Base-by-base conservation (phyloP, 2,888 invertebrate species). In the Torymus tubicola region DNA sequence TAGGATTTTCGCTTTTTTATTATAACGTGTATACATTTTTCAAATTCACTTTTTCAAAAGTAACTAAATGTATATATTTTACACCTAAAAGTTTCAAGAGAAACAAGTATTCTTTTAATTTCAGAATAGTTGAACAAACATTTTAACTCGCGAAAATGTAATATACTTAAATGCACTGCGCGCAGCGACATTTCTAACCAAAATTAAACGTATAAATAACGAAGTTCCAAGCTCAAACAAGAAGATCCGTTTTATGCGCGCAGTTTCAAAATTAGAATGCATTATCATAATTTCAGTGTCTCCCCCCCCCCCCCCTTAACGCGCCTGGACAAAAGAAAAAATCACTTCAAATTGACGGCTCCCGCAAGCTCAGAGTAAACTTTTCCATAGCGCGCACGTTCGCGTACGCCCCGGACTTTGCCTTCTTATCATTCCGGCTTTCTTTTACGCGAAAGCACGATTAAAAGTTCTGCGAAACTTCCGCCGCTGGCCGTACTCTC, bases 381-480 rank as follows among this genome's bases (percentile, higher is more conserved):
- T 81, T 78, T 81, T 57, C 60, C 53, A 61, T 50, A 53, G 50
- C 50, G 10, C 24, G 24, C 24, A 3, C 24, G 24, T n/a, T n/a
- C n/a, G n/a, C n/a, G 55, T 53, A 24, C 14, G 60, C 2, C 12
- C 2, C 52, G 64, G 60, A 70, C 81, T 74, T 71, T 52, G 67
- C 57, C 65, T 73, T 75, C 78, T 78, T 78, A 78, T 75, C 81
- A 75, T 75, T 61, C 67, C 18, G 31, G 67, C 71, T 81, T 81
- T 78, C 81, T 81, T 81, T 81, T 67, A 81, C 67, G 78, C 52
- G 52, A 67, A 74, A 71, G 71, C 61, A 65, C 81, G 81, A 81
- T 81, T 78, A 81, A 81, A 81, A 81, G 60, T 81, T 81, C 16
- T 24, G 3, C 67, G 21, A 67, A 75, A 65, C 18, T 71, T 78